Evolutionary conservation across 2,888 invertebrate genomes (phyloP).

Genomic region (Aphrophora alni): DNA sequence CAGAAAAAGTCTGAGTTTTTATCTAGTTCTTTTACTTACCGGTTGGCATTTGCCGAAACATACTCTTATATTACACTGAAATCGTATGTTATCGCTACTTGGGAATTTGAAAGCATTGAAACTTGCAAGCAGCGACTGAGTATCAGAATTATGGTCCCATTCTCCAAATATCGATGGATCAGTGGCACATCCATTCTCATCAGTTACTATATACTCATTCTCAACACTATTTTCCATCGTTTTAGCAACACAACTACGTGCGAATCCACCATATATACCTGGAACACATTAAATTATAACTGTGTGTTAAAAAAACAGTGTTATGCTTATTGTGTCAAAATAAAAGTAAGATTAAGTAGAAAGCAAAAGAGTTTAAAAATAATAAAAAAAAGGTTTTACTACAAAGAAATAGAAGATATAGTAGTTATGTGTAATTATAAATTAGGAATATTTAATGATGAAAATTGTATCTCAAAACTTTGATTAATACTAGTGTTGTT

Average conservation of each 20-base stretch:
- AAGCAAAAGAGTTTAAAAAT: too few relatives aligned
- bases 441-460: too few relatives aligned
- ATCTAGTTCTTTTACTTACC: slow-evolving; percentile 62
- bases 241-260: slow-evolving; percentile 90
- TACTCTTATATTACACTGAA: slow-evolving; percentile 94
- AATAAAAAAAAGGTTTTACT: too few relatives aligned
- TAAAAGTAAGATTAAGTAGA: too few relatives aligned
- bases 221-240: slow-evolving; percentile 88
- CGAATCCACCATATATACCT: slow-evolving; percentile 94
- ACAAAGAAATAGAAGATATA: too few relatives aligned
- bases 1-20: too few relatives aligned
- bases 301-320: too few relatives aligned
- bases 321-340: too few relatives aligned
- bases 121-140: slow-evolving; percentile 82
- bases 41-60: slow-evolving; percentile 96
- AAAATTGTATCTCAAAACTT: too few relatives aligned
- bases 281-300: too few relatives aligned
- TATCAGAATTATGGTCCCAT: slow-evolving; percentile 88
- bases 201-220: slow-evolving; percentile 91
- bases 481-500: too few relatives aligned
- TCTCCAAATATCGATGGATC: slow-evolving; percentile 93
- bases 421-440: too few relatives aligned
- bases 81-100: slow-evolving; percentile 90
- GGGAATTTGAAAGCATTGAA: slow-evolving; percentile 97
- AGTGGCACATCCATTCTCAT: slow-evolving; percentile 92